Conservation (phyloP, 2,113 vertebrate genomes). For the Myanophis thanlyinensis region DNA sequence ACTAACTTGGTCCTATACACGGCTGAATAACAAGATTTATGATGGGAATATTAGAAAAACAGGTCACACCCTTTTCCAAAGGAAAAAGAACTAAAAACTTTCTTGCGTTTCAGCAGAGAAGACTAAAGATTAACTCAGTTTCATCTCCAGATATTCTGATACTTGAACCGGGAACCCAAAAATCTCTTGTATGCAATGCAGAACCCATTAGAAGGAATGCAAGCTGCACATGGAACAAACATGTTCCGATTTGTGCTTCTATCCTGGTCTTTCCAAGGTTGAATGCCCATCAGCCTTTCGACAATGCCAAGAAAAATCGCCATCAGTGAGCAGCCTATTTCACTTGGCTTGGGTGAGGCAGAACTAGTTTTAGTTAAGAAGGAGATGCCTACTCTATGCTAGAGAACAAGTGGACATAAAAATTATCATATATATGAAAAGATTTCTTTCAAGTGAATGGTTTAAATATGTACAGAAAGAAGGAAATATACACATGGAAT, state of each 20-base stretch:
- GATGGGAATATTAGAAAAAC: slow-evolving; percentile 41
- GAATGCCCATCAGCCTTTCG: neutral
- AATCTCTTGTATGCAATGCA: neutral
- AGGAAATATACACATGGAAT: slow-evolving; percentile 6
- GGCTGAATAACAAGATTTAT: neutral
- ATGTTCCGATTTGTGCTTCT: too few species aligned
- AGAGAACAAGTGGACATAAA: slow-evolving; percentile 30
- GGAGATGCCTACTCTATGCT: neutral
- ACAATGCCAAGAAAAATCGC: neutral
- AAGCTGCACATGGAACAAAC: neutral
- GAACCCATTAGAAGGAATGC: neutral
- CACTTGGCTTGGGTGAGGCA: neutral
- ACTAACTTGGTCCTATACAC: neutral
- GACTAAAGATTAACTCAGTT: neutral
- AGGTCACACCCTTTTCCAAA: slow-evolving; percentile 50
- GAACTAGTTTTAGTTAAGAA: slow-evolving; percentile 24
- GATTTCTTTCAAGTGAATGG: neutral
- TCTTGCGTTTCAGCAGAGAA: slow-evolving; percentile 32
- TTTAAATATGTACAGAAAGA: neutral
- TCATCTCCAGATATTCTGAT: neutral
- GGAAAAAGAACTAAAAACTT: slow-evolving; percentile 37
- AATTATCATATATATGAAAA: slow-evolving; percentile 41
- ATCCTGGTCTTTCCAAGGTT: neutral
- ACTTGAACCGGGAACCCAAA: neutral
- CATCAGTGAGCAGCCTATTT: neutral